Evolutionary conservation across 2,797 vertebrate species (phyloP), one percentile per base, ranked within the genome.

Genomic region (Danio albolineatus): DNA sequence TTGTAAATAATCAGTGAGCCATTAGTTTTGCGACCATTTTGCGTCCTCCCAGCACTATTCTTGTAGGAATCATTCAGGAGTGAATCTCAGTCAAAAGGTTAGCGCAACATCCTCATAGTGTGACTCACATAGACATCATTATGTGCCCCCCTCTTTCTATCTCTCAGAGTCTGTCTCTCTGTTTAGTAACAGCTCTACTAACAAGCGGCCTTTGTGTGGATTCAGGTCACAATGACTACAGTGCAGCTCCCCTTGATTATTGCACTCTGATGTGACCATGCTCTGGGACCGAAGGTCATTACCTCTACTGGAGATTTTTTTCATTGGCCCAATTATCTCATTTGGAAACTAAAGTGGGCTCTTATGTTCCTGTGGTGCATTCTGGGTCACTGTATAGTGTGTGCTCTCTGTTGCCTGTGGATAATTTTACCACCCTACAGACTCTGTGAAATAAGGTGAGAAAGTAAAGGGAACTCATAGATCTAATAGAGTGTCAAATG

Each of bases 321-420:
- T 67, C 41, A 81, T 54, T 76, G 59, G 36, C 49, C 73, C 67
- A 72, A 51, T 79, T 76, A 81, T 54, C 61, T 83, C 17, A 73
- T 79, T 83, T 79, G 71, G n/a, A 85, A 79, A 73, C 61, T 41
- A n/a, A 60, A 85, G 75, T 76, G 60, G 66, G 66, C 65, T 83
- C 75, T 81, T 72, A 66, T 66, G 60, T 48, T 51, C 49, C 64
- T 17, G 41, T 49, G 59, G 54, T 79, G 82, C 62, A 81, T 73
- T 81, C 49, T 83, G 61, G 67, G 48, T 51, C 54, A 81, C 67
- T 43, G 66, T 78, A 78, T 49, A 28, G 28, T 72, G 44, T 41
- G 49, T 77, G 67, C n/a, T 48, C 62, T 73, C 36, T 7, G 13
- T 48, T 46, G 36, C 59, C 21, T 62, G 4, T 38, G 41, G 10